A percentile compares a stretch with the other conserved stretches of the same genome.
Evolutionary conservation across 2,888 invertebrate genomes (phyloP).

Genomic region (Leptogaster cylindrica): DNA sequence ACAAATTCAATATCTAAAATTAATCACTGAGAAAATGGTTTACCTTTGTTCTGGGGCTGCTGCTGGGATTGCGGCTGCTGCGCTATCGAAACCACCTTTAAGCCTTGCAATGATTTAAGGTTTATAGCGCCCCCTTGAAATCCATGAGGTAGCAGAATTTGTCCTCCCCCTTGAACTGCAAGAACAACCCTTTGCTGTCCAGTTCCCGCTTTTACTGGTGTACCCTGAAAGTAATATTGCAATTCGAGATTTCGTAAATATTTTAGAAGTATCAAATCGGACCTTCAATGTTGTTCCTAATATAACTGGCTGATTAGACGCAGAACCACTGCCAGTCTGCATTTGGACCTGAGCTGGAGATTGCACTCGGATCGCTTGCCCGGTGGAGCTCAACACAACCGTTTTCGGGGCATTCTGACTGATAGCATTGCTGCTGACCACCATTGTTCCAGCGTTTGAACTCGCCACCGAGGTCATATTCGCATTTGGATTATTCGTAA

Average conservation of each 20-base stretch:
- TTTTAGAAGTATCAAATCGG: conserved; percentile 9
- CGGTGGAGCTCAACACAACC: conserved; percentile 55
- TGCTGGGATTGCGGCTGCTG: conserved; percentile 53
- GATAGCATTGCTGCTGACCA: conserved; percentile 45
- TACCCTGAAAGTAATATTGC: conserved; percentile 46
- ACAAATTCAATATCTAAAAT: conserved; percentile 1
- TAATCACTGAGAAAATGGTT: conserved; percentile 39
- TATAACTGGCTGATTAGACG: conserved; percentile 40
- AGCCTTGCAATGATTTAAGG: conserved; percentile 68
- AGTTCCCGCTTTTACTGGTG: conserved; percentile 52
- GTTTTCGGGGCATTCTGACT: conserved; percentile 52
- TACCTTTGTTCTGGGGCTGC: conserved; percentile 45
- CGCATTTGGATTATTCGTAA: conserved; percentile 36
- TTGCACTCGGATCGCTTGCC: conserved; percentile 57
- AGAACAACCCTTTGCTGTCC: conserved; percentile 63
- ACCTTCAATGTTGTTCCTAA: conserved; percentile 48
- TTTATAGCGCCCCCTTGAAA: conserved; percentile 68
- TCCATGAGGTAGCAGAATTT: conserved; percentile 68
- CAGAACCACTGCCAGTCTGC: conserved; percentile 36
- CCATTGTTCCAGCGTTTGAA: conserved; percentile 49
- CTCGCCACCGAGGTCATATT: conserved; percentile 47
- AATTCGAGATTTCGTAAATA: background rate
- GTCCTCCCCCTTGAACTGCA: conserved; percentile 66
- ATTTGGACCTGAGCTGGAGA: conserved; percentile 48
- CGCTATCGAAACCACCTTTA: conserved; percentile 68